A percentile compares a stretch with the other conserved stretches of the same genome.
Conservation (phyloP, 2,888 invertebrate species). For the Harpagoxenus sublaevis region DNA sequence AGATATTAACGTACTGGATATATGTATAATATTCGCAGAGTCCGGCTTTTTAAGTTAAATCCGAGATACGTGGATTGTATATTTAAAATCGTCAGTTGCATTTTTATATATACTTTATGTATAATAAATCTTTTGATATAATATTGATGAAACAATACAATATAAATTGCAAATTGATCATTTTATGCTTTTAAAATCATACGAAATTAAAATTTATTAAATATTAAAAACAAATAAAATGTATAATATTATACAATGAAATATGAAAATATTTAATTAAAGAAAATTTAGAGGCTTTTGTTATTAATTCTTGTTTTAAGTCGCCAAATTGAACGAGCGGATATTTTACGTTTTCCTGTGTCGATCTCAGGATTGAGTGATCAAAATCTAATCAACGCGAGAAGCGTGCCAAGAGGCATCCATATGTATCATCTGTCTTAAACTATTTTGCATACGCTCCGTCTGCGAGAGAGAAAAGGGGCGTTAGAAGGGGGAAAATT, state of each 20-base stretch:
- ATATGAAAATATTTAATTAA: background rate
- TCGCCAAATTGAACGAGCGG: background rate
- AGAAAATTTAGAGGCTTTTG: background rate
- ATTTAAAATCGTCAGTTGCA: background rate
- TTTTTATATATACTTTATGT: background rate
- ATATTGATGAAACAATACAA: constrained; percentile 1
- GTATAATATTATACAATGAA: background rate
- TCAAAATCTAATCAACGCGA: constrained; percentile 64
- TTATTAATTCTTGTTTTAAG: background rate
- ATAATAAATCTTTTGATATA: background rate
- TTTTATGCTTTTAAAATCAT: background rate
- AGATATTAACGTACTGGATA: constrained; percentile 19
- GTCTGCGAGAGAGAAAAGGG: constrained; percentile 4
- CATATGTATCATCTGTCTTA: constrained; percentile 44
- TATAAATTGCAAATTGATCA: constrained; percentile 1
- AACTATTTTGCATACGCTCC: constrained; percentile 31
- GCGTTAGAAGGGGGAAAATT: background rate
- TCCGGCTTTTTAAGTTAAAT: background rate
- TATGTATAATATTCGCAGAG: constrained; percentile 1
- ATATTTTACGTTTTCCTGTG: constrained; percentile 31
- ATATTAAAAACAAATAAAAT: background rate
- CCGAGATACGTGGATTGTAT: background rate
- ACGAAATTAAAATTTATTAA: constrained; percentile 1
- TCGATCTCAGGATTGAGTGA: constrained; percentile 67
- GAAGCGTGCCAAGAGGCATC: constrained; percentile 10